Evolutionary conservation across 1,140 invertebrate genomes (phyloP), one percentile per base, ranked within the genome.

Genomic region (Drosophila sucinea): DNA sequence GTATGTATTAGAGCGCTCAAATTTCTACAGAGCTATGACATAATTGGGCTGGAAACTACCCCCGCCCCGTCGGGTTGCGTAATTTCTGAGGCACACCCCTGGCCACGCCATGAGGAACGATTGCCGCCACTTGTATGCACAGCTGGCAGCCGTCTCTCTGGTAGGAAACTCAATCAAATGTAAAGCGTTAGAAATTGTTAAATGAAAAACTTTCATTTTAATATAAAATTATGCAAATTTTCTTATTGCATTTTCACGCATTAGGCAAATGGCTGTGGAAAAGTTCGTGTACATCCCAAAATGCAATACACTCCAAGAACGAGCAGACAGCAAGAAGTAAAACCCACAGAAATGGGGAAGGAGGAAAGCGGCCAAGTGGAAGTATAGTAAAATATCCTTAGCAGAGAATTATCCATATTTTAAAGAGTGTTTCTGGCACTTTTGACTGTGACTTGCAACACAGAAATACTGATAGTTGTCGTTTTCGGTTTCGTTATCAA

Each of bases 211-310:
- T 79, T 78, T 29, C 44, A 38, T 78, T 73, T 83, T 89, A 83
- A 89, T 89, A 70, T 69, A 60, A 87, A 83, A 83, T 86, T 87
- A 87, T 87, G 83, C 70, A 87, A 87, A 89, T 87, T 71, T 73
- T 25, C 38, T n/a, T 27, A 58, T 23, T 78, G 67, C 70, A 72
- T 74, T 76, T 73, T 58, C 60, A 60, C 57, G 73, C 74, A 70
- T 67, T 68, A 67, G 38, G 38, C 68, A 61, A 55, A 35, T 25
- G 44, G 4, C 4, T 33, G 30, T 54, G 56, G 68, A 5, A 55
- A 77, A 73, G 33, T 60, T 58, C 23, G 35, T 27, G 61, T 57
- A 60, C 55, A 67, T 67, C 55, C 35, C 35, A 27, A 51, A 67
- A 69, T 44, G 64, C 35, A 76, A 7, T 30, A 38, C 10, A 11